Percentiles rank a stretch among this genome's conserved stretches.
phyloP scores from a whole-genome alignment of 2,888 invertebrate species.

The Hofmannophila pseudospretella region DNA sequence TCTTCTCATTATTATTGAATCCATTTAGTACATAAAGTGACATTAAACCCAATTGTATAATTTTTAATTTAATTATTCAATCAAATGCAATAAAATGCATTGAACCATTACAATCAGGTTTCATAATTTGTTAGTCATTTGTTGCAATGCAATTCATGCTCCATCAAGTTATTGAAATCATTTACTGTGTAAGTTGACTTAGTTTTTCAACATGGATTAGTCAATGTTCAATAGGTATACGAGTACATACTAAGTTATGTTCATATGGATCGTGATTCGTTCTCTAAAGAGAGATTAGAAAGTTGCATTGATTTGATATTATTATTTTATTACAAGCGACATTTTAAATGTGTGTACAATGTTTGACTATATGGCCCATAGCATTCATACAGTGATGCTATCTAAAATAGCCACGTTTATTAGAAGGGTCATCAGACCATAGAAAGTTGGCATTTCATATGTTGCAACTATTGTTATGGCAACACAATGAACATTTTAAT shows the following conservation, averaged over 20 bases:
- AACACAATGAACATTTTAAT: conserved; percentile 13
- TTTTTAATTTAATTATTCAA: no score
- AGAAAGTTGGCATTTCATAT: conserved; percentile 38
- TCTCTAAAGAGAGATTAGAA: conserved; percentile 56
- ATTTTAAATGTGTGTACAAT: conserved; percentile 19
- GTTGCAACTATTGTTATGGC: conserved; percentile 18
- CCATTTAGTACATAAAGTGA: no score
- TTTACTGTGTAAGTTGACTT: conserved; percentile 25
- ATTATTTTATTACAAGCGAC: conserved; percentile 21
- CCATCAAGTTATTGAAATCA: conserved; percentile 35
- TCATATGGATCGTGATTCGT: conserved; percentile 38
- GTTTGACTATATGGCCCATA: conserved; percentile 30
- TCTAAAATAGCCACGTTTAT: conserved; percentile 32
- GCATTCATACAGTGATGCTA: conserved; percentile 36
- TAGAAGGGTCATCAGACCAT: conserved; percentile 45
- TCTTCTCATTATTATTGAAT: no score
- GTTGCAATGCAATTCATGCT: conserved; percentile 37
- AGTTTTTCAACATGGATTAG: conserved; percentile 26
- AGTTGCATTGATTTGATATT: conserved; percentile 45
- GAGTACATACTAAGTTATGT: conserved; percentile 2
- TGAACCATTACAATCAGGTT: conserved; percentile 34
- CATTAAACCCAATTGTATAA: no score
- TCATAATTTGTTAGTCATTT: conserved; percentile 32
- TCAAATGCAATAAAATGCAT: conserved; percentile 23
- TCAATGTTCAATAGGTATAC: conserved; percentile 20